Evolutionary conservation across 1,140 invertebrate genomes (phyloP), one percentile per base, ranked within the genome.

Genomic region (Cydia strobilella): DNA sequence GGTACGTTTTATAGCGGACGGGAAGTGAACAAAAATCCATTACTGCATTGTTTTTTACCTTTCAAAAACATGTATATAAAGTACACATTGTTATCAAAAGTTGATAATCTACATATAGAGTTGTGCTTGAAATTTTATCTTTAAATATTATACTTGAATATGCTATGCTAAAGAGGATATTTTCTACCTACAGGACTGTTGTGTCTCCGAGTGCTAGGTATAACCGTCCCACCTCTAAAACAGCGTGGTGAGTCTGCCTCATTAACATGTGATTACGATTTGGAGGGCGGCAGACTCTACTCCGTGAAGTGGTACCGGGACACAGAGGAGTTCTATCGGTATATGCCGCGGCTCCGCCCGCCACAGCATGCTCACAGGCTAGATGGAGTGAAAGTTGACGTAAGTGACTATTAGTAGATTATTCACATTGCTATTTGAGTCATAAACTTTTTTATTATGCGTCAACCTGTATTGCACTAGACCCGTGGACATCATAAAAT

Each of bases 231-330:
- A 3, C 79, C 73, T 23, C 54, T 90, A 59, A 91, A 90, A 48
- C 89, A 90, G 73, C 82, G 84, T 4, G 89, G 90, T 0, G 89
- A 91, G 65, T 87, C 90, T 0, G 87, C 88, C 12, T 91, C 88
- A 0, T 79, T 93, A 62, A 88, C 84, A 10, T 93, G 93, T 75
- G 89, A 93, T 71, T 93, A 93, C 72, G 90, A 93, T 75, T 82
- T 93, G 74, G 92, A 92, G 39, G 89, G 86, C 6, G 95, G 96
- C 42, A 89, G 84, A 27, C 93, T 97, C 35, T 97, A 97, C 84
- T 96, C 96, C 12, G 95, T 97, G 76, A 97, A 97, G 90, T 97
- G 96, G 96, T 97, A 97, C 92, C 95, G 96, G 86, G 96, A 96
- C 81, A 95, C 95, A 79, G 94, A 96, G 80, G 96, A 97, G 88